phyloP scores from a whole-genome alignment of 1,140 invertebrate species.

The Drosophila kepulauana region DNA sequence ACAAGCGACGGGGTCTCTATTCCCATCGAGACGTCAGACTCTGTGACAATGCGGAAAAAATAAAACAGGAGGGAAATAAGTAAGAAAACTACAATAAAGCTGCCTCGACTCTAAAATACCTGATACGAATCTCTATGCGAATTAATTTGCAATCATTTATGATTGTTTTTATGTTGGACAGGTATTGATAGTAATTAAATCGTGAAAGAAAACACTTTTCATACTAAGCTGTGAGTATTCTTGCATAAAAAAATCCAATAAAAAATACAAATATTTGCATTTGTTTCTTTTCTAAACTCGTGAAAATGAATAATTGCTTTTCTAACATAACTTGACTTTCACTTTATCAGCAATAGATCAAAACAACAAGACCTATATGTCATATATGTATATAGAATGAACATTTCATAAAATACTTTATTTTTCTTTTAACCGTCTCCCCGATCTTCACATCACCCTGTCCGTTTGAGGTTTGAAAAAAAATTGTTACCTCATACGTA shows the following conservation, averaged over 20 bases:
- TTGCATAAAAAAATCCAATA: too few species aligned
- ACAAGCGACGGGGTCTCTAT: slow-evolving; percentile 41
- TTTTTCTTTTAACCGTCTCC: not conserved
- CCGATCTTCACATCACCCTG: not conserved
- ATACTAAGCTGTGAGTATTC: too few species aligned
- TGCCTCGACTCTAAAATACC: not conserved
- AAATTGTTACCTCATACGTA: slow-evolving; percentile 69
- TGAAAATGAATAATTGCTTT: slow-evolving; percentile 75
- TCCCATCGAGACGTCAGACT: slow-evolving; percentile 50
- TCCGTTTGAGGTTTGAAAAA: slow-evolving; percentile 36
- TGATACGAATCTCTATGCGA: too few species aligned
- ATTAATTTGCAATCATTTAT: too few species aligned
- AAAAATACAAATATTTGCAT: too few species aligned
- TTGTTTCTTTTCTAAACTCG: slow-evolving; percentile 14
- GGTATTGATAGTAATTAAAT: too few species aligned
- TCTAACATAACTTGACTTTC: slow-evolving; percentile 81
- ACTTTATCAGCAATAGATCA: slow-evolving; percentile 78
- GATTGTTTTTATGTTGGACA: too few species aligned
- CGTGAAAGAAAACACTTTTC: too few species aligned
- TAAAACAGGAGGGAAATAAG: not conserved
- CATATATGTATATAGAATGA: slow-evolving; percentile 20
- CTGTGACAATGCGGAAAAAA: slow-evolving; percentile 32
- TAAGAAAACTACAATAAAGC: not conserved
- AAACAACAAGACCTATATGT: slow-evolving; percentile 52
- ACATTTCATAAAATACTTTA: slow-evolving; percentile 29